Base-by-base conservation (phyloP, 2,113 vertebrate genomes). In the Takifugu flavidus region DNA sequence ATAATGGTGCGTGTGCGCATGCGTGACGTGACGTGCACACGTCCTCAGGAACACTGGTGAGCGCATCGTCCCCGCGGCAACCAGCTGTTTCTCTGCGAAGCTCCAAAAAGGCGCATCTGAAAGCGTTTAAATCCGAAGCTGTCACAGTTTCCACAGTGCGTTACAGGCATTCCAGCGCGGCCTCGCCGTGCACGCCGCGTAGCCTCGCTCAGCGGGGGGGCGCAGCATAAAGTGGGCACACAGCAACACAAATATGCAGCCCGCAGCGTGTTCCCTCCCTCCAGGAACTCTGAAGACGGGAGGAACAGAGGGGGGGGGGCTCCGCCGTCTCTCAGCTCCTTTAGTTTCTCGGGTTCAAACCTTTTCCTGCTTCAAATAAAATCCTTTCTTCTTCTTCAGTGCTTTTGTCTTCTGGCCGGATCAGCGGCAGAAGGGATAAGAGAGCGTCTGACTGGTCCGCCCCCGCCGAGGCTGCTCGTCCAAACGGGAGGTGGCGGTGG, bases 61-160 rank as follows among this genome's bases (percentile, higher is more conserved):
- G 20, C 20, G 20, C 20, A 20, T 20, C 20, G 20, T 20, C 20
- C 20, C 83, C 78, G 74, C 70, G 74, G 83, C 68, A 88, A 77
- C 85, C 90, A 90, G 88, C 89, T 90, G 88, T 85, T 90, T 83
- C 60, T 46, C 83, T 75, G 72, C 29, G 71, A 65, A 78, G 67
- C 86, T 87, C 86, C 80, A 71, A 77, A 20, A 79, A 82, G 69
- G 76, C 77, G 79, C 90, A 92, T 90, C 88, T 91, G 90, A 91
- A 90, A 89, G 70, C 88, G 80, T 89, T 92, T 89, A 92, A 89
- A 88, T 86, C 85, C 77, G 87, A 88, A 87, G 79, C 89, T 89
- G 87, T 90, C 89, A 89, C 87, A 88, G 90, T 92, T 90, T 92
- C 89, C 90, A 90, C 81, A 77, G 72, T 56, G 72, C 83, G 80